A percentile compares a stretch with the other conserved stretches of the same genome.
Conservation (phyloP, 2,888 invertebrate genomes). For the Scelioninae gen. 1 region DNA sequence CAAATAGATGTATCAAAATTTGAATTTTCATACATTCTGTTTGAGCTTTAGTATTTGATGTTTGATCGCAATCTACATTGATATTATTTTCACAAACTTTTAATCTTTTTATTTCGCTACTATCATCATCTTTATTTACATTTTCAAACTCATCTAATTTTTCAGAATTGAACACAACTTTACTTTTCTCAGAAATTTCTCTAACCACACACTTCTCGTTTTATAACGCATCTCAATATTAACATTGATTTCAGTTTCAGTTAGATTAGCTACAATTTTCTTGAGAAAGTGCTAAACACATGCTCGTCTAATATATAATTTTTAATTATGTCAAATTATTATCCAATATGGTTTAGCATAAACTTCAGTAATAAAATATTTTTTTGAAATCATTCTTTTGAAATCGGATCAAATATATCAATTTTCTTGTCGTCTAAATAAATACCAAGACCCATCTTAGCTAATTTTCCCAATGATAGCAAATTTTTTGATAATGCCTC, state of each 20-base stretch:
- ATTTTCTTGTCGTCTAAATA: slow-evolving; percentile 23
- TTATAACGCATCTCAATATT: too few relatives aligned
- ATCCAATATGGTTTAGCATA: slow-evolving; percentile 13
- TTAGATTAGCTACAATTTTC: neutral
- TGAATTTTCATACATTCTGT: neutral
- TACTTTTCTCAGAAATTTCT: neutral
- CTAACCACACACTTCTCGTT: too few relatives aligned
- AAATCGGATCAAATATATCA: slow-evolving; percentile 23
- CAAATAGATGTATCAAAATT: neutral
- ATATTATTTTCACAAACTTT: too few relatives aligned
- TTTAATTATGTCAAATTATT: slow-evolving; percentile 3
- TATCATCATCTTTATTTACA: neutral
- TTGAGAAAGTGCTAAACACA: neutral
- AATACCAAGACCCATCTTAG: slow-evolving; percentile 13
- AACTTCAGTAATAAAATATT: slow-evolving; percentile 20
- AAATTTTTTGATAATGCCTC: slow-evolving; percentile 19
- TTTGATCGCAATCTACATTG: too few relatives aligned
- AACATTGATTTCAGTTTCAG: too few relatives aligned
- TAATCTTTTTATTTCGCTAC: neutral
- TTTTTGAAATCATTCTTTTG: slow-evolving; percentile 23
- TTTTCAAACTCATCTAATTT: neutral
- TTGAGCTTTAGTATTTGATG: too few relatives aligned
- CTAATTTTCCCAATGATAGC: slow-evolving; percentile 20
- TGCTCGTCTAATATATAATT: neutral
- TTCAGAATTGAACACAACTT: neutral